Evolutionary conservation across 2,888 invertebrate species (phyloP), one percentile per base, ranked within the genome.

Genomic region (Spisula subtruncata): DNA sequence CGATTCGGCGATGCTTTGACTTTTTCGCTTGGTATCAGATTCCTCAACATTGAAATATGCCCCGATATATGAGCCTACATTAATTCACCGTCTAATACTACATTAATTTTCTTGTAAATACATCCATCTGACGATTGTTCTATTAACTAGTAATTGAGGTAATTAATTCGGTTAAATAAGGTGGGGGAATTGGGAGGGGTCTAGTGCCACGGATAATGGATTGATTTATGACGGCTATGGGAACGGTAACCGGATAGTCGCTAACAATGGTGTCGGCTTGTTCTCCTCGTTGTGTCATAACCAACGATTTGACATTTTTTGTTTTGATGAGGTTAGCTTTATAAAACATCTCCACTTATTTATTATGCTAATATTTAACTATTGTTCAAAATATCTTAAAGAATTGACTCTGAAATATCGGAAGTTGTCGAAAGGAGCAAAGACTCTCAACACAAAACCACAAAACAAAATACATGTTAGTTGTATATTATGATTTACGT

Each of bases 101-200:
- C 75, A 75, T 32, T 75, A 16, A 75, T 16, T 35, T 12, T 75
- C 18, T 75, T 75, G 75, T 75, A 32, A 75, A 75, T 32, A 75
- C 60, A 5, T 10, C 60, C 60, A n/a, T 1, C 75, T 32, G 75
- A 35, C 20, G 75, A 18, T 75, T 32, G 18, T 18, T 75, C 32
- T 75, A 75, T 75, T 75, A 16, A 32, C 16, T 14, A 18, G 14
- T 75, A 75, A 75, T 75, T 75, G 35, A n/a, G 18, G 75, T 16
- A 32, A 75, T 75, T 75, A 75, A 75, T 75, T 32, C 14, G 12
- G 32, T 75, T 75, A 32, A 32, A 75, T 75, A 75, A 75, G 75
- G 75, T 75, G 75, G 5, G 29, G 32, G 75, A 75, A 75, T 35
- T 2, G 25, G 75, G 75, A 14, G 75, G 75, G 35, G 75, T 10